Evolutionary conservation across 1,140 invertebrate species (phyloP).

Genomic region (Drosophila kikkawai): DNA sequence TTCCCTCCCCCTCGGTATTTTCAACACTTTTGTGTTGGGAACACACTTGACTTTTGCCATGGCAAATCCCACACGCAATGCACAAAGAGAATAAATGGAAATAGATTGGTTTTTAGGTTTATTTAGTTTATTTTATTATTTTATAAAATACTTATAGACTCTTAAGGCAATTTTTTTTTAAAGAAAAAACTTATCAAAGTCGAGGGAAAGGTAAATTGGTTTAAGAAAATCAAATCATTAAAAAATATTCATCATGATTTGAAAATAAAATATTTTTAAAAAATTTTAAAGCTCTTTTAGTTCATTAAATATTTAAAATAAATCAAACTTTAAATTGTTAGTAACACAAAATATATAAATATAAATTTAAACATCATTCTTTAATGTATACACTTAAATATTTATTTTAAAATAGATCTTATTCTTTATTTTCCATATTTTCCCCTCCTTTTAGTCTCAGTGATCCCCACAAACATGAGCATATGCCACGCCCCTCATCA

Average conservation of each 20-base stretch:
- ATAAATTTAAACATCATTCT: not conserved
- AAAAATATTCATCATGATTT: too few species aligned
- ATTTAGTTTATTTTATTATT: not conserved
- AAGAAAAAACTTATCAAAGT: too few species aligned
- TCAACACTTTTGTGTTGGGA: constrained; percentile 51
- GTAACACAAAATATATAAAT: not conserved
- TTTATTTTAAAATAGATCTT: not conserved
- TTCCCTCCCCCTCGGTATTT: constrained; percentile 45
- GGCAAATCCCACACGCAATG: constrained; percentile 57
- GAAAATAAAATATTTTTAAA: not conserved
- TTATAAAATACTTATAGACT: not conserved
- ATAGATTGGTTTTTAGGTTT: not conserved
- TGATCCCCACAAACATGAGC: constrained; percentile 7
- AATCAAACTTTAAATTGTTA: not conserved
- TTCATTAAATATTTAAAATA: not conserved
- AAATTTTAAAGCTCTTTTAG: not conserved
- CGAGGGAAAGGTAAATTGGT: not conserved
- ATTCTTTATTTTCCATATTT: not conserved
- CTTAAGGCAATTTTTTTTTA: too few species aligned
- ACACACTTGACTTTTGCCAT: constrained; percentile 73
- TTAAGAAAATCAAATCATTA: not conserved
- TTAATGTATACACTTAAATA: not conserved
- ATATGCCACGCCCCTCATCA: constrained; percentile 39
- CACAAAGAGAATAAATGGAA: constrained; percentile 13
- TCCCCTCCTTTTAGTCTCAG: not conserved